Evolutionary conservation across 1,140 invertebrate genomes (phyloP).

Genomic region (Samia ricini): DNA sequence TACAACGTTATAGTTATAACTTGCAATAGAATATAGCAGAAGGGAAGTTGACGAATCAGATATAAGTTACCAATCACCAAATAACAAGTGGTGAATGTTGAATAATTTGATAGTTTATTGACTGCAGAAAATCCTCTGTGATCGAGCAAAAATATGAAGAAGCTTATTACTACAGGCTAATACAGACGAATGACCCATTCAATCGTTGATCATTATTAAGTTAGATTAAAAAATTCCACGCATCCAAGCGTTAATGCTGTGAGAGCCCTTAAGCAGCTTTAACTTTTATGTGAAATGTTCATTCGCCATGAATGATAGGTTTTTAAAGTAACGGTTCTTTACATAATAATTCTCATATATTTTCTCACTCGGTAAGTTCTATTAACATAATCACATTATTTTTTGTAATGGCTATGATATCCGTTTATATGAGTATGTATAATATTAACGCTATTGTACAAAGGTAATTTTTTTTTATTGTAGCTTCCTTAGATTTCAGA

Average conservation of each 20-base stretch:
- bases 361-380: not conserved
- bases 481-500: no score
- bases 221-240: conserved; percentile 14
- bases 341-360: not conserved
- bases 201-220: conserved; percentile 8
- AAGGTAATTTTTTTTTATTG: no score
- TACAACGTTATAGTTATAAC: no score
- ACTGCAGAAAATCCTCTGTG: not conserved
- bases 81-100: not conserved
- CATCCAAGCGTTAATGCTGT: not conserved
- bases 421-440: not conserved
- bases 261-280: conserved; percentile 8
- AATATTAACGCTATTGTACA: no score
- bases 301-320: not conserved
- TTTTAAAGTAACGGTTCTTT: not conserved
- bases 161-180: not conserved
- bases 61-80: no score
- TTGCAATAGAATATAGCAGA: conserved; percentile 6
- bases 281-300: conserved; percentile 9
- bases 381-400: not conserved
- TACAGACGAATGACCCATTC: not conserved
- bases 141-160: conserved; percentile 3
- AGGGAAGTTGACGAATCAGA: conserved; percentile 19
- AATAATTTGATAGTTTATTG: not conserved
- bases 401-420: not conserved